Evolutionary conservation across 1,140 invertebrate species (phyloP), one percentile per base, ranked within the genome.

Genomic region (Matsumurasca onukii): DNA sequence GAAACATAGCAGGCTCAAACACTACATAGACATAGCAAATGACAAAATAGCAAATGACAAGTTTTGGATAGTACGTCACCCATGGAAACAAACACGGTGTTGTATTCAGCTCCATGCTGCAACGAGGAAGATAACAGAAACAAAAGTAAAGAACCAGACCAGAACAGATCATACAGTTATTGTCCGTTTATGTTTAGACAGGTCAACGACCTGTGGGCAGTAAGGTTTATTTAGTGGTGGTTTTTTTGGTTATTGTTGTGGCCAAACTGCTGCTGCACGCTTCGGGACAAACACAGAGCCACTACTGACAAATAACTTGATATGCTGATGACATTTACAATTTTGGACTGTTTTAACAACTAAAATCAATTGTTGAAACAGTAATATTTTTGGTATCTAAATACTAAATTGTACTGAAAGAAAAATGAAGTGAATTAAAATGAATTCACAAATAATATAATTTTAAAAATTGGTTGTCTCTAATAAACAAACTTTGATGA

Each of bases 51-150:
- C 31, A 65, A 65, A 69, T 51, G 57, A 74, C 78, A 84, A 52
- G 82, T 83, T 83, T 84, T 82, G 80, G 82, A 82, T 84, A 84
- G 83, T 84, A 83, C 81, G 82, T 83, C 83, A 84, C 82, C 83
- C 81, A 82, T 82, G n/a, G 64, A 59, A 57, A 68, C 27, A 59
- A 68, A 59, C 27, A 52, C 49, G 64, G 17, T 69, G 31, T 3
- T 24, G 39, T 51, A 62, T 62, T 63, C 49, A 48, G 25, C 34
- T 69, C 59, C 57, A 61, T 69, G 59, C 67, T 51, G 57, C 45
- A 68, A 69, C 55, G 59, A 49, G 45, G 39, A 52, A 52, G 27
- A 66, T 27, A 17, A 63, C 61, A 63, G 15, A 52, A 34, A 1
- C n/a, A 59, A 39, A 67, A 27, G 49, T 29, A 66, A 24, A 70